Conservation (phyloP, 1,140 invertebrate genomes). For the Euura saliciscinereae region DNA sequence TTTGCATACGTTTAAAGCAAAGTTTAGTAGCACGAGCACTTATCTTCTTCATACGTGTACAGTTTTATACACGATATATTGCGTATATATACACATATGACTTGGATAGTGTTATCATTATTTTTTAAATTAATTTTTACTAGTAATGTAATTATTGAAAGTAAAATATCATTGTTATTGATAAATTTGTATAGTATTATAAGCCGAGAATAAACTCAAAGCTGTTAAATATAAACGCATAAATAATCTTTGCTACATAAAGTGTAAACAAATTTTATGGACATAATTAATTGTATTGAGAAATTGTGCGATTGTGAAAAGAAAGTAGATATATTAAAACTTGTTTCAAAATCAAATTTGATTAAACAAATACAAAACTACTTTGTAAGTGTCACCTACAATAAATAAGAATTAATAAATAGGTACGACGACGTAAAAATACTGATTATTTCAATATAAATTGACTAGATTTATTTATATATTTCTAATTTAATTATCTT, state of each 20-base stretch:
- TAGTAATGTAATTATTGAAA: not conserved
- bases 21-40: conserved; percentile 1
- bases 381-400: not conserved
- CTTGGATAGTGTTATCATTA: not conserved
- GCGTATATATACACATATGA: no score
- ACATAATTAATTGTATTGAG: not conserved
- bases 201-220: not conserved
- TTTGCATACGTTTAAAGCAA: not conserved
- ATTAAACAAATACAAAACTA: no score
- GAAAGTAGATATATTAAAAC: not conserved
- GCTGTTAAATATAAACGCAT: not conserved
- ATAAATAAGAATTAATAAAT: not conserved
- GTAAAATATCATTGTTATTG: not conserved
- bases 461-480: no score
- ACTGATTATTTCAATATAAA: no score
- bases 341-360: not conserved
- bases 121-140: not conserved
- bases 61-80: not conserved
- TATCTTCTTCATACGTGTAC: not conserved
- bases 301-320: not conserved
- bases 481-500: no score
- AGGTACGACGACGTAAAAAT: no score
- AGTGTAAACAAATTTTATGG: not conserved
- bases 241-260: not conserved
- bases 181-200: not conserved